phyloP scores from a whole-genome alignment of 2,797 vertebrate genomes.

The Gouania willdenowi region DNA sequence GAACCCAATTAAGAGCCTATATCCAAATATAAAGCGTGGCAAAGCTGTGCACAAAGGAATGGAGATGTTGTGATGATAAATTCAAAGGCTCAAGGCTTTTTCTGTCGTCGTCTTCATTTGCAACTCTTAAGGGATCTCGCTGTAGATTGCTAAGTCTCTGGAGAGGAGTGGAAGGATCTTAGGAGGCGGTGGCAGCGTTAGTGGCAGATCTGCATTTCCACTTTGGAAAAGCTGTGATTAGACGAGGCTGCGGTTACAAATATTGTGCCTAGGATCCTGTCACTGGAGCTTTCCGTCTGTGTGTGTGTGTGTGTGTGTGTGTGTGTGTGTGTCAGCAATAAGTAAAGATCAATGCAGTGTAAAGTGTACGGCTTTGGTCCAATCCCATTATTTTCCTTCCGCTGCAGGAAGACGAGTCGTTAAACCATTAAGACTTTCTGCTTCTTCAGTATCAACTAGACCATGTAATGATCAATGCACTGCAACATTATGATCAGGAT shows the following conservation, averaged over 20 bases:
- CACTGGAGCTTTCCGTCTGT: constrained; percentile 15
- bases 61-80: constrained; percentile 32
- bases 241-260: constrained; percentile 43
- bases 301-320: too few species aligned
- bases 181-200: constrained; percentile 6
- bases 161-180: constrained; percentile 30
- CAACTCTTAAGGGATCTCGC: constrained; percentile 43
- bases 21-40: constrained; percentile 40
- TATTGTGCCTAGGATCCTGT: constrained; percentile 31
- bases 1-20: constrained; percentile 64
- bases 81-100: constrained; percentile 49
- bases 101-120: constrained; percentile 46
- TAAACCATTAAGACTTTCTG: neutral
- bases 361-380: constrained; percentile 18
- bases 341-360: constrained; percentile 32
- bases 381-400: constrained; percentile 11
- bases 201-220: constrained; percentile 41
- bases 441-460: constrained; percentile 17
- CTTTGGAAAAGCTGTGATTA: constrained; percentile 45
- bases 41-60: constrained; percentile 32
- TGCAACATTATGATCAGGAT: neutral
- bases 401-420: neutral
- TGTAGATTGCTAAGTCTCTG: constrained; percentile 37
- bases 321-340: constrained; percentile 17
- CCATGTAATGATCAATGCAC: constrained; percentile 13